Percentiles rank a stretch among this genome's conserved stretches.
Conservation (phyloP, 2,797 vertebrate genomes). For the Ctenochaetus hawaiiensis region DNA sequence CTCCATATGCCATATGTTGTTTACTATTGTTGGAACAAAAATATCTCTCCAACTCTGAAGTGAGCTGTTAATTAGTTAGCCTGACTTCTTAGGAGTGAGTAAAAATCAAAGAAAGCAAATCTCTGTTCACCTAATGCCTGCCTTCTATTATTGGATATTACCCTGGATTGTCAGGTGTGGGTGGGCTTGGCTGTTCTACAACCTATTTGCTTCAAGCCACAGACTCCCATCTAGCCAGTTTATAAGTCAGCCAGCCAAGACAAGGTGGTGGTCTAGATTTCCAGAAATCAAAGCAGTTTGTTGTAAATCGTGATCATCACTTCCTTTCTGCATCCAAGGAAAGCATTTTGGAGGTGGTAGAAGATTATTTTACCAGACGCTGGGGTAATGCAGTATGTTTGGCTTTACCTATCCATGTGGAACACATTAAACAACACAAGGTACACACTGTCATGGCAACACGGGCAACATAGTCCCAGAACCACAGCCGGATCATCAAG, state of each 20-base stretch:
- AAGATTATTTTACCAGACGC: slow-evolving; percentile 77
- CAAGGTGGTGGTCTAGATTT: slow-evolving; percentile 81
- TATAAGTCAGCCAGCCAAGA: slow-evolving; percentile 75
- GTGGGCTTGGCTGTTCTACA: slow-evolving; percentile 82
- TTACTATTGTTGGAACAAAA: slow-evolving; percentile 67
- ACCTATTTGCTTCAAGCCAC: slow-evolving; percentile 73
- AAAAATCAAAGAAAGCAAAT: slow-evolving; percentile 53
- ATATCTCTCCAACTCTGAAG: slow-evolving; percentile 41
- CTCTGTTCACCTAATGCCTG: slow-evolving; percentile 43
- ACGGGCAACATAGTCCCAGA: slow-evolving; percentile 50
- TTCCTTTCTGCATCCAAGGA: slow-evolving; percentile 79
- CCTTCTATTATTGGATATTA: slow-evolving; percentile 57
- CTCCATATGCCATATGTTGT: slow-evolving; percentile 58
- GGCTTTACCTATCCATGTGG: slow-evolving; percentile 83
- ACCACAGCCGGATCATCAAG: slow-evolving; percentile 42
- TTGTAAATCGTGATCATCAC: slow-evolving; percentile 82
- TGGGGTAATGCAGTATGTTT: slow-evolving; percentile 73
- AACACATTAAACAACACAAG: slow-evolving; percentile 74
- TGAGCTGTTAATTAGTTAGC: slow-evolving; percentile 52
- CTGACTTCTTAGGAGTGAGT: slow-evolving; percentile 51
- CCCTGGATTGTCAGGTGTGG: slow-evolving; percentile 78
- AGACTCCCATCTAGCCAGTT: slow-evolving; percentile 74
- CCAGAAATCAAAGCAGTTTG: slow-evolving; percentile 82
- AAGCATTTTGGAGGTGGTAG: slow-evolving; percentile 80
- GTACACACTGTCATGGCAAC: slow-evolving; percentile 75